Evolutionary conservation across 2,888 invertebrate species (phyloP), one percentile per base, ranked within the genome.

Genomic region (Lacanobia oleracea): DNA sequence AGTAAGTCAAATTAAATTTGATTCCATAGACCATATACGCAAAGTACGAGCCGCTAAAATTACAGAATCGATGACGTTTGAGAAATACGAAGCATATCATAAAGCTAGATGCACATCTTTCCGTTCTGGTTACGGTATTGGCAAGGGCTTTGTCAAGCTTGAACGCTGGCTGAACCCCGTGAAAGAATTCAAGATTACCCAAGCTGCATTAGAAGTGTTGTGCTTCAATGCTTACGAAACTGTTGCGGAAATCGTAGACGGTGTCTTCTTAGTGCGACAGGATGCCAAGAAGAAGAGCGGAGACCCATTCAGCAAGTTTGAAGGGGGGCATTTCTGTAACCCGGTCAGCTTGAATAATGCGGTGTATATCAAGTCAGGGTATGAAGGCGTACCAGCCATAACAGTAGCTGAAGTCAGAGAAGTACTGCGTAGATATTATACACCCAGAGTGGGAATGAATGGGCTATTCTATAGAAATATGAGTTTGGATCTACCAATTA

Each of bases 191-290:
- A 97, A 96, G 57, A 96, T 98, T 63, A 94, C 97, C 0, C 93
- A 95, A 23, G 94, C 97, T 63, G 98, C 98, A 0, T 94, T 98
- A 86, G 98, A 98, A 89, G 97, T 99, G 5, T 92, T 99, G 77
- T 97, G 98, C 61, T 99, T 98, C 90, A 96, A 99, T 82, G 98
- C 98, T 0, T 98, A 98, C 91, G 99, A 99, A 94, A 98, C 98
- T 0, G 98, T 99, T 10, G 99, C 99, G 0, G 98, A 98, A 90
- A 97, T 99, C 72, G 97, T 98, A 2, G 99, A 99, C 93, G 97
- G 98, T 84, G 98, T 98, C 0, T 97, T 99, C 77, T 91, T 99
- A 62, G 97, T 98, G 2, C 96, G 98, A 59, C 97, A 98, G 87
- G 98, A 98, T 90, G 97, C 97, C 54, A 97, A 96, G 78, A 97